Evolutionary conservation across 2,797 vertebrate species (phyloP), one percentile per base, ranked within the genome.

Genomic region (Falco biarmicus): DNA sequence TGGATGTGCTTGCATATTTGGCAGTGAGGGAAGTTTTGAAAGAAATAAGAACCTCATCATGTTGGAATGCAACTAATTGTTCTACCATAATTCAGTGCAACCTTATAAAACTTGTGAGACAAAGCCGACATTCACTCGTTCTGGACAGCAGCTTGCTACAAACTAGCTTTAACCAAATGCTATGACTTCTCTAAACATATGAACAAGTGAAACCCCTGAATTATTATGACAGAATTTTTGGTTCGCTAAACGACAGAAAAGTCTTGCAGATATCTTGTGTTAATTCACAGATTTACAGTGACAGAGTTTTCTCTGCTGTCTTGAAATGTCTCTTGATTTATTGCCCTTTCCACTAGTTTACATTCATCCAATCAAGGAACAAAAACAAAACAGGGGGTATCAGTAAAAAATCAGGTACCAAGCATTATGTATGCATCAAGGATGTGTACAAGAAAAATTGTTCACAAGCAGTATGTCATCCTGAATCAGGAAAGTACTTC

Each of bases 271-370:
- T 87, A 77, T 71, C 89, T 75, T 25, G 3, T 43, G 48, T 37
- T 88, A 25, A 21, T 61, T 83, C 57, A 26, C 0, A 95, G 71
- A 94, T 89, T 87, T 85, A 54, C 68, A 83, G 37, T 39, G 91
- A 89, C 93, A 78, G 85, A 34, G 39, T 90, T 96, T 92, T 85
- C 90, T 91, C 92, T 92, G 93, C 64, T 10, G 1, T 85, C 84
- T 76, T 78, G 79, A 97, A 95, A 96, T 70, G 47, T 86, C 78
- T 81, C 76, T 93, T 96, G 95, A 96, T 97, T 96, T 97, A 96
- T 96, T 96, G 87, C 95, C 61, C 87, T 94, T 95, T 97, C 92
- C n/a, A 34, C 87, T 95, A 63, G 93, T 95, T 96, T 95, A 97
- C 79, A 96, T 94, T 89, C 95, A 91, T 93, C 79, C 82, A 96